A percentile compares a stretch with the other conserved stretches of the same genome.
Evolutionary conservation across 2,797 vertebrate genomes (phyloP).

Genomic region (Merluccius polli): DNA sequence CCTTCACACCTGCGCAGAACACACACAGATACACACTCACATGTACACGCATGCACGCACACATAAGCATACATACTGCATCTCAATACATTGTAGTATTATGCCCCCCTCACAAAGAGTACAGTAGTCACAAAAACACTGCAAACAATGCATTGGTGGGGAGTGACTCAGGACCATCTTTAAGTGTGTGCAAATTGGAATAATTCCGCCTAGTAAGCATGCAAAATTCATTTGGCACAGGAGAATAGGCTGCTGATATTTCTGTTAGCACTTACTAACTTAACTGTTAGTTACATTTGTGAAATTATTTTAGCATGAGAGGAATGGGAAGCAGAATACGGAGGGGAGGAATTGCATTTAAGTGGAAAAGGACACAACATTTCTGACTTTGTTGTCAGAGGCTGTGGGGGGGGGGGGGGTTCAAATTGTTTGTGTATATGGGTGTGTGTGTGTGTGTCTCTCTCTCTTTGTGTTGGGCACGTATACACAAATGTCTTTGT

Average conservation of each 20-base stretch:
- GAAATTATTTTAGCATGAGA: constrained; percentile 51
- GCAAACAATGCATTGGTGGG: constrained; percentile 53
- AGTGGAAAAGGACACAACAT: constrained; percentile 52
- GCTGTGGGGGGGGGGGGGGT: not conserved
- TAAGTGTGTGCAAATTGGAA: constrained; percentile 64
- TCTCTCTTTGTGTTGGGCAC: too few relatives aligned
- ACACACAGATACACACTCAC: too few relatives aligned
- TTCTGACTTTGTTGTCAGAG: constrained; percentile 26
- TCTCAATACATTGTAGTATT: constrained; percentile 30
- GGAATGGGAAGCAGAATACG: constrained; percentile 27
- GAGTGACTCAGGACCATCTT: constrained; percentile 66
- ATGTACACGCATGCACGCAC: not conserved
- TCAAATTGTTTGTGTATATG: too few relatives aligned
- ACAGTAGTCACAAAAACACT: constrained; percentile 35
- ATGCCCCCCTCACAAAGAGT: constrained; percentile 32
- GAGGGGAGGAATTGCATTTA: constrained; percentile 40
- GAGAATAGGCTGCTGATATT: constrained; percentile 38
- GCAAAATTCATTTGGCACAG: constrained; percentile 52
- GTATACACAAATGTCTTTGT: too few relatives aligned
- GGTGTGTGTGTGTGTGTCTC: too few relatives aligned
- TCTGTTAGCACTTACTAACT: constrained; percentile 41
- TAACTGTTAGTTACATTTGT: constrained; percentile 49
- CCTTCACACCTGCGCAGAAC: too few relatives aligned
- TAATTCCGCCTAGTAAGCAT: constrained; percentile 52
- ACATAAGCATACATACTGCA: not conserved